Conservation (phyloP, 2,797 vertebrate species). For the Perodicticus potto region DNA sequence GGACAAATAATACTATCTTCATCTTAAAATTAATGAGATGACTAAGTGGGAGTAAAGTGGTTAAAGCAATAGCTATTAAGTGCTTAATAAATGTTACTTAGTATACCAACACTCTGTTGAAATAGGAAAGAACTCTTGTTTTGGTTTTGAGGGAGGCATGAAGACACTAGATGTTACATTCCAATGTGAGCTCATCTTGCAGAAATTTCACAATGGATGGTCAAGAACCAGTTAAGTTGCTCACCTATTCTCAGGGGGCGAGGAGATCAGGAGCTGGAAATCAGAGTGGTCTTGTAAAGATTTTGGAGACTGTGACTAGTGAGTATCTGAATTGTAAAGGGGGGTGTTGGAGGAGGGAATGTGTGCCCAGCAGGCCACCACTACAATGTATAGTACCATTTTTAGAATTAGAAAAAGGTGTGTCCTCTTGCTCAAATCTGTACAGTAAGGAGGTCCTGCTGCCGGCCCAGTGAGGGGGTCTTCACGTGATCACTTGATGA, state of each 20-base stretch:
- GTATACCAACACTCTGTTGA: constrained; percentile 23
- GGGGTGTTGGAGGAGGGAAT: too few species aligned
- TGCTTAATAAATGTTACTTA: background rate
- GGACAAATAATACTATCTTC: background rate
- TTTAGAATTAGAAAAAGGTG: background rate
- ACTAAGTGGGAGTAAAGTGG: background rate
- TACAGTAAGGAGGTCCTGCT: background rate
- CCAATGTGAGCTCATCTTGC: background rate
- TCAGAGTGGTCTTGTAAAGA: background rate
- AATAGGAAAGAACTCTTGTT: background rate
- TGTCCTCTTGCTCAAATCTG: background rate
- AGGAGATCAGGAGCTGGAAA: background rate
- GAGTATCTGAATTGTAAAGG: background rate
- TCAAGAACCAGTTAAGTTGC: background rate
- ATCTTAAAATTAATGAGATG: background rate
- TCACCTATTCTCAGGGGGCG: background rate
- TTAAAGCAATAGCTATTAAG: background rate
- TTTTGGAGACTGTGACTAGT: background rate
- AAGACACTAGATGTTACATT: background rate
- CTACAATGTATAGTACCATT: background rate
- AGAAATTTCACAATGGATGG: background rate
- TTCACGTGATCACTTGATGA: background rate
- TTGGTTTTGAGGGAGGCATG: background rate
- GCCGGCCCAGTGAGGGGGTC: background rate
- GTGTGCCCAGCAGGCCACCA: background rate